Percentiles rank a stretch among this genome's conserved stretches.
These are phyloP conservation scores for Microplitis manilae DNA, from an alignment of 2,888 invertebrate genomes.

Conservation along the genomic window DNA sequence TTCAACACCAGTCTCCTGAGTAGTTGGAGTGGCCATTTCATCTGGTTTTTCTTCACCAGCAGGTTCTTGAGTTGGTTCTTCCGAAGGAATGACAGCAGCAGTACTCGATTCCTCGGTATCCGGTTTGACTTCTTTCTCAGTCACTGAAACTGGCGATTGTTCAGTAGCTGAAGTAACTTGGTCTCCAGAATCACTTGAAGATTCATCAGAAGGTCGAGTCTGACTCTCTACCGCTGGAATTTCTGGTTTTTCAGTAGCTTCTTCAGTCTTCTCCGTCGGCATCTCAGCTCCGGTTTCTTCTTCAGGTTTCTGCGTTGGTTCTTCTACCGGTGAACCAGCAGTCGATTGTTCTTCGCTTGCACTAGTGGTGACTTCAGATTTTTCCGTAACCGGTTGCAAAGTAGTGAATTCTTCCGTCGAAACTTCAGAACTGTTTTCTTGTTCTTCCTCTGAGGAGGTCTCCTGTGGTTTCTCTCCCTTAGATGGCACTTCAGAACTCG, in stretches of 20 bases:
- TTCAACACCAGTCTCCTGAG: constrained; percentile 39
- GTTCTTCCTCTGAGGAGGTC: constrained; percentile 49
- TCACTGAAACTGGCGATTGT: neutral
- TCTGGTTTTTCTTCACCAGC: neutral
- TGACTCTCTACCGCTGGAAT: neutral
- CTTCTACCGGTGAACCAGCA: no score
- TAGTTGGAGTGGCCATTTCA: neutral
- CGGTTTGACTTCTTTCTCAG: neutral
- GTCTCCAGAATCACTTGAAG: constrained; percentile 10
- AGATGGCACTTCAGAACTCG: constrained; percentile 37
- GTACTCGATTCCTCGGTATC: neutral
- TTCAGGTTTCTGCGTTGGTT: no score
- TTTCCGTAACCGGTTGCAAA: neutral
- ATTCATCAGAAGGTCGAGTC: constrained; percentile 46
- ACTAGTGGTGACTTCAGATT: constrained; percentile 24
- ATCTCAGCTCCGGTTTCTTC: no score
- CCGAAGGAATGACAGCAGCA: neutral
- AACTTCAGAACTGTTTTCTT: constrained; percentile 37
- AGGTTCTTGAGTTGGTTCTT: constrained; percentile 36
- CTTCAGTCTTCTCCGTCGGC: constrained; percentile 24
- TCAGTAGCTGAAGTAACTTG: neutral
- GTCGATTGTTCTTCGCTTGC: no score
- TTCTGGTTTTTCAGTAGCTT: neutral
- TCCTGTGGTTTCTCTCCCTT: constrained; percentile 46
- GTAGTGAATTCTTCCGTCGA: constrained; percentile 46